These are phyloP conservation scores for Meteorus cinctellus DNA, from an alignment of 2,888 invertebrate genomes.

Conservation along the genomic window DNA sequence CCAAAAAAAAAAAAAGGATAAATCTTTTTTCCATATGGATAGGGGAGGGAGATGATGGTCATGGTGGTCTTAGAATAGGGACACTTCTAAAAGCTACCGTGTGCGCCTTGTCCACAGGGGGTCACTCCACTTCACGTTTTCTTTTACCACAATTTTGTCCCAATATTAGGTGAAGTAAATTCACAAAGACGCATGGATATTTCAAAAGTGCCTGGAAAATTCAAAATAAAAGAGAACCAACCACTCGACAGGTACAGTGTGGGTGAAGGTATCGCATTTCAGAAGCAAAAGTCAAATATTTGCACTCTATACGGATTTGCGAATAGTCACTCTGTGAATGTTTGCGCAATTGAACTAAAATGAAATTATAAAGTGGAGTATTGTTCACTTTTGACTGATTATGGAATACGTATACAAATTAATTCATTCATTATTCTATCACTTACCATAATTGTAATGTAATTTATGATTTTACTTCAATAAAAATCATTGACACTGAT, in stretches of 20 bases:
- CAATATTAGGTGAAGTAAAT: slow-evolving; percentile 5
- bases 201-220: neutral
- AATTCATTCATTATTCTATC: too few species aligned
- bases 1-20: slow-evolving; percentile 57
- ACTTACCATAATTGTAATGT: too few species aligned
- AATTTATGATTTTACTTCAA: too few species aligned
- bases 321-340: neutral
- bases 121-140: slow-evolving; percentile 53
- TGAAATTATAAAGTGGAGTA: too few species aligned
- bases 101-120: slow-evolving; percentile 62
- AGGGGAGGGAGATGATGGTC: slow-evolving; percentile 57
- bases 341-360: too few species aligned
- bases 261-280: neutral
- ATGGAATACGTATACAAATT: too few species aligned
- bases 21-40: slow-evolving; percentile 54
- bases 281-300: neutral
- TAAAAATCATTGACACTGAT: too few species aligned
- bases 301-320: neutral
- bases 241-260: neutral
- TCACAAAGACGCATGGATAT: neutral
- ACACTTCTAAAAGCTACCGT: slow-evolving; percentile 68
- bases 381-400: too few species aligned
- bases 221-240: neutral
- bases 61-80: slow-evolving; percentile 67
- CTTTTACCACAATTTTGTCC: slow-evolving; percentile 41